These are phyloP conservation scores for Drosophila fungiperda DNA, from an alignment of 2,888 invertebrate genomes.

Conservation along the genomic window DNA sequence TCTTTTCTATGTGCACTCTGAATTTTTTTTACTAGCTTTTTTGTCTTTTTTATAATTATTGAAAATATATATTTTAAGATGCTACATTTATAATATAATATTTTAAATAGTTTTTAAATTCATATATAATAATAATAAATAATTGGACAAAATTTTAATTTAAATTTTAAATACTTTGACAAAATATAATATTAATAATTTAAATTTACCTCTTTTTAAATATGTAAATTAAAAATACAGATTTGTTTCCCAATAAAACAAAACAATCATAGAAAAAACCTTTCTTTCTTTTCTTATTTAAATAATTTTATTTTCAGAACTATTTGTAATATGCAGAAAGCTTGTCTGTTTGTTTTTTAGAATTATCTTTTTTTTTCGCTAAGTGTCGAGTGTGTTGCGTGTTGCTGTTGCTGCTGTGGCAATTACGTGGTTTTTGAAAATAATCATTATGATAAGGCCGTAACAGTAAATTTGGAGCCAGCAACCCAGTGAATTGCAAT, in stretches of 20 bases:
- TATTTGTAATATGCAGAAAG: neutral
- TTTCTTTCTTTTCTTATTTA: neutral
- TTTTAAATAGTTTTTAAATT: too few relatives aligned
- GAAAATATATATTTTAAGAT: too few relatives aligned
- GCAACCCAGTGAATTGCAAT: constrained; percentile 67
- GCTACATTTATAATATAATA: too few relatives aligned
- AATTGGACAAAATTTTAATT: too few relatives aligned
- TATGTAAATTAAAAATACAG: neutral
- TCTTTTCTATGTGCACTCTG: too few relatives aligned
- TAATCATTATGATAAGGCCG: constrained; percentile 77
- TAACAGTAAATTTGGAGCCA: constrained; percentile 67
- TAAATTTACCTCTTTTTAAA: neutral
- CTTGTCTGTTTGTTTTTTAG: too few relatives aligned
- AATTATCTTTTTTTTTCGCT: neutral
- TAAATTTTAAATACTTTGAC: too few relatives aligned
- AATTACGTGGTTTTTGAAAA: constrained; percentile 75
- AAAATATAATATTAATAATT: neutral
- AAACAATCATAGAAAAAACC: neutral
- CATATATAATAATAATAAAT: too few relatives aligned
- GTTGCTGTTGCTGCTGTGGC: constrained; percentile 34
- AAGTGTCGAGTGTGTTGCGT: neutral
- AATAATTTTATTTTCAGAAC: neutral
- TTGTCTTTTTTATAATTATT: too few relatives aligned
- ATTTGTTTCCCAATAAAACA: neutral
- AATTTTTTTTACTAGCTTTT: too few relatives aligned